Evolutionary conservation across 2,888 invertebrate species (phyloP), one percentile per base, ranked within the genome.

Genomic region (Microctonus hyperodae): DNA sequence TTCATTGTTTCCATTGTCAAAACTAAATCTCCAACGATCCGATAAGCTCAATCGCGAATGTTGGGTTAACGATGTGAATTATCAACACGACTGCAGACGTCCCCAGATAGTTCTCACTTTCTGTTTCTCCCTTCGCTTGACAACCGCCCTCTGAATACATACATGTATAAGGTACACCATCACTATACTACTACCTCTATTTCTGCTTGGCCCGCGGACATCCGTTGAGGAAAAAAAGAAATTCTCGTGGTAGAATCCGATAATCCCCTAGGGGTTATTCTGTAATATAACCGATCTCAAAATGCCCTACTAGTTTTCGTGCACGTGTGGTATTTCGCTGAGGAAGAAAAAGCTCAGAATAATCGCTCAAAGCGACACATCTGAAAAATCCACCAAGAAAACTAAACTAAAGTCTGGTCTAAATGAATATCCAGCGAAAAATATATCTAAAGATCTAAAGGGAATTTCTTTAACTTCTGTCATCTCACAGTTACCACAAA

Each of bases 251-350:
- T 25, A 33, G 40, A 65, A 33, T 65, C 33, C 44, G 31, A 65
- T 59, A 65, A 53, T 53, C 55, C 55, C 65, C 55, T 3, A 23
- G 28, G 60, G 60, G 31, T 60, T 59, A 65, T 65, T 60, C 60
- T 55, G 44, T 55, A 55, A 60, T 60, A 56, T 55, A 60, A 65
- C 22, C 53, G 44, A 65, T 55, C 40, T 22, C 25, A 40, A 65
- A 55, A 53, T 35, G 23, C 16, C 22, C 40, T 28, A 64, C 56
- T 25, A 63, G 55, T 63, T n/a, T n/a, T 40, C 31, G 53, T 31
- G 44, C 23, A 55, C 55, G 40, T 28, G 23, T 28, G 37, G 35
- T 22, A 9, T 10, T 51, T 1, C 48, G 22, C 23, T n/a, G n/a
- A n/a, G n/a, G n/a, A n/a, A 50, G 31, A 33, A 33, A 20, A 50